These are phyloP conservation scores for Amphiduros pacificus DNA, from an alignment of 2,888 invertebrate genomes.

Conservation along the genomic window DNA sequence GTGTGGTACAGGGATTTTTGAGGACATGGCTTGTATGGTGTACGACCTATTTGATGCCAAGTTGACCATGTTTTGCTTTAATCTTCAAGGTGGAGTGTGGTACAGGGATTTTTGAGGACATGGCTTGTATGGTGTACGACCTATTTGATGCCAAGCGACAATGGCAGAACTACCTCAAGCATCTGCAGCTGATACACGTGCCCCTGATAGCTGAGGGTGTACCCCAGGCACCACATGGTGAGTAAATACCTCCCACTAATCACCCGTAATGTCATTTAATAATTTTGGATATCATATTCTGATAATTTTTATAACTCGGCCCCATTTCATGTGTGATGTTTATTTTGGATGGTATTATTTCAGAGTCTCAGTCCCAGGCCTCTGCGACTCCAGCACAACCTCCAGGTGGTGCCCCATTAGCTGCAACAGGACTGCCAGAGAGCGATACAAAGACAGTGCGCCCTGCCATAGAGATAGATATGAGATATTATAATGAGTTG, in stretches of 20 bases:
- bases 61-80: not conserved
- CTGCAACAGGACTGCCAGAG: not conserved
- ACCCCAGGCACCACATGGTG: no score
- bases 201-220: no score
- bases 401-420: not conserved
- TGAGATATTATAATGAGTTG: slow-evolving; percentile 57
- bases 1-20: no score
- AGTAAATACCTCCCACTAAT: no score
- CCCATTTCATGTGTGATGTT: no score
- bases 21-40: no score
- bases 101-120: slow-evolving; percentile 51
- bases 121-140: slow-evolving; percentile 56
- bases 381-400: slow-evolving; percentile 13
- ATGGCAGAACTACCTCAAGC: slow-evolving; percentile 52
- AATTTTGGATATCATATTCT: no score
- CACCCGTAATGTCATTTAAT: no score
- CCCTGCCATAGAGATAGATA: slow-evolving; percentile 39
- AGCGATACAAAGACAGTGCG: slow-evolving; percentile 3
- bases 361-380: slow-evolving; percentile 17
- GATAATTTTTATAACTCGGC: no score
- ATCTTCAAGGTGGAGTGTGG: slow-evolving; percentile 44
- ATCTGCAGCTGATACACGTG: slow-evolving; percentile 47
- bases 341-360: not conserved
- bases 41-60: no score
- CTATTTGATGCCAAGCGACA: slow-evolving; percentile 52